These are phyloP conservation scores for Lithobates sylvaticus DNA, from an alignment of 2,797 vertebrate species.

Conservation along the genomic window DNA sequence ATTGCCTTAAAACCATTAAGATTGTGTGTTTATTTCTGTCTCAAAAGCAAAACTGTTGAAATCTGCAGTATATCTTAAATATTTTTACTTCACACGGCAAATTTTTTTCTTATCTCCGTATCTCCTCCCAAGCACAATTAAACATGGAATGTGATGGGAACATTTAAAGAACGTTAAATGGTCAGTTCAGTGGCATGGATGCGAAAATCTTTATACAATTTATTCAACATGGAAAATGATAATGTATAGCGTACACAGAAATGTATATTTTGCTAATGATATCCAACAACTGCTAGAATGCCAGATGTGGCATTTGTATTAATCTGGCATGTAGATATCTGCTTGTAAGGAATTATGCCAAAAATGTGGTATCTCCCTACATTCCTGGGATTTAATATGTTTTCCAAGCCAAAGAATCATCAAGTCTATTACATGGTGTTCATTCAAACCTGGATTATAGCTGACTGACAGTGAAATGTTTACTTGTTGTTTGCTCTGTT, in stretches of 20 bases:
- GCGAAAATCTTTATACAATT: neutral
- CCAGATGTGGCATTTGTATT: constrained; percentile 25
- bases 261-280: neutral
- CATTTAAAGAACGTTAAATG: neutral
- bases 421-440: constrained; percentile 32
- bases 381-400: constrained; percentile 50
- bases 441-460: constrained; percentile 5
- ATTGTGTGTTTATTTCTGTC: constrained; percentile 46
- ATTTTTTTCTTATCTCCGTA: constrained; percentile 49
- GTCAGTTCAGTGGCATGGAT: neutral
- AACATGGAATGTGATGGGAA: constrained; percentile 46
- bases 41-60: constrained; percentile 23
- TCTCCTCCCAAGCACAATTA: constrained; percentile 29
- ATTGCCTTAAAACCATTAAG: constrained; percentile 13
- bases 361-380: constrained; percentile 59
- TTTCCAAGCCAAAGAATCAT: constrained; percentile 42
- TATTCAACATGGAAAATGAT: neutral
- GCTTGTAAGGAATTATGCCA: constrained; percentile 41
- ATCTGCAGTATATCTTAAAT: constrained; percentile 53
- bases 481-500: neutral
- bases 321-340: constrained; percentile 43
- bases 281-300: constrained; percentile 14
- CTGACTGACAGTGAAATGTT: neutral
- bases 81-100: constrained; percentile 43
- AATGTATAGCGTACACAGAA: constrained; percentile 1